phyloP scores from a whole-genome alignment of 2,113 vertebrate species.

The Acrocephalus kingi region DNA sequence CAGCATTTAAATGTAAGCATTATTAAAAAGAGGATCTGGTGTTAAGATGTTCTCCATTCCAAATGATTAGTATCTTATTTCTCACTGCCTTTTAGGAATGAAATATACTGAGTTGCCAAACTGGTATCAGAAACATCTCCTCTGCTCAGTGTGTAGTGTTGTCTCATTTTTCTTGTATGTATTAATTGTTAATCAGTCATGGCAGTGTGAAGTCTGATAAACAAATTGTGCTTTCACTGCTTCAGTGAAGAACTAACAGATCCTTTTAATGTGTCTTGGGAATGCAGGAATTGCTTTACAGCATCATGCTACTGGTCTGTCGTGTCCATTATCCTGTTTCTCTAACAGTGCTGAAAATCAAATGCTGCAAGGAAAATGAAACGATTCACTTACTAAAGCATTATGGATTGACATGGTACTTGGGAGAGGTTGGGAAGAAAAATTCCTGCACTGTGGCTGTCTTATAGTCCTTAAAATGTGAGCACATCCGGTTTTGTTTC shows the following conservation, averaged over 20 bases:
- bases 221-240: constrained; percentile 22
- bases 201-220: constrained; percentile 15
- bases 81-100: not conserved
- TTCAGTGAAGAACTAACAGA: not conserved
- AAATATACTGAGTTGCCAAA: not conserved
- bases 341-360: not conserved
- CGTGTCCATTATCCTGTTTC: not conserved
- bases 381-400: not conserved
- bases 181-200: constrained; percentile 50
- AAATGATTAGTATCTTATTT: not conserved
- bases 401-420: not conserved
- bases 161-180: constrained; percentile 18
- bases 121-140: not conserved
- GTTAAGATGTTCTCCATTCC: not conserved
- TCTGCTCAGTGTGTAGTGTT: not conserved
- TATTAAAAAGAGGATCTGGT: not conserved
- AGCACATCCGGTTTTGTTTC: not conserved
- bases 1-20: not conserved
- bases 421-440: not conserved
- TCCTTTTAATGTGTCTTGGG: not conserved
- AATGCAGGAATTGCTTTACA: not conserved
- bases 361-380: not conserved
- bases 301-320: not conserved
- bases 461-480: not conserved
- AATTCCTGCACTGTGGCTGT: not conserved